A percentile compares a stretch with the other conserved stretches of the same genome.
These are phyloP conservation scores for Labeo calbasu DNA, from an alignment of 2,797 vertebrate species.

Conservation along the genomic window DNA sequence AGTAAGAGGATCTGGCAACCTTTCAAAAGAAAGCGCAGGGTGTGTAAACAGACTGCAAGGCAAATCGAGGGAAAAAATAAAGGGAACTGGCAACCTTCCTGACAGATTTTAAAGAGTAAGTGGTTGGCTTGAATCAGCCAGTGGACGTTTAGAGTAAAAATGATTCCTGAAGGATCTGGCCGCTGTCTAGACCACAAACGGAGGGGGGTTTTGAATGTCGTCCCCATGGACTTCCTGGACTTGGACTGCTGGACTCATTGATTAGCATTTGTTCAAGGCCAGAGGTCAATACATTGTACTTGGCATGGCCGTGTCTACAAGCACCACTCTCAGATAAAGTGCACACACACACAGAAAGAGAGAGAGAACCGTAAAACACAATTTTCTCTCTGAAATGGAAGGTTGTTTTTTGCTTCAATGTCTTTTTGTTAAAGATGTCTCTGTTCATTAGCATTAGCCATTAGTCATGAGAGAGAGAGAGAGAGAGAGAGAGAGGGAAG, in stretches of 20 bases:
- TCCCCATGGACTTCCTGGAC: constrained; percentile 42
- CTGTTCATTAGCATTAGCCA: constrained; percentile 58
- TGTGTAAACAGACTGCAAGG: constrained; percentile 26
- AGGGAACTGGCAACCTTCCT: constrained; percentile 26
- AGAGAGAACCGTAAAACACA: constrained; percentile 16
- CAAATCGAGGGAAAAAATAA: not conserved
- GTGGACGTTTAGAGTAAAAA: constrained; percentile 8
- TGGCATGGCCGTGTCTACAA: constrained; percentile 10
- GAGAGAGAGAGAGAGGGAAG: constrained; percentile 11
- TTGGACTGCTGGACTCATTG: constrained; percentile 40
- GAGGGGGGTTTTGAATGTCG: constrained; percentile 6
- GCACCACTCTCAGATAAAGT: constrained; percentile 18
- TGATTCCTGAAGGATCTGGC: constrained; percentile 5
- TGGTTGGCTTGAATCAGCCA: constrained; percentile 1
- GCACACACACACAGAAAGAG: not conserved
- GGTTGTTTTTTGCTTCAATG: constrained; percentile 51
- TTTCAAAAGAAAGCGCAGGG: constrained; percentile 29
- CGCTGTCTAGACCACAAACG: constrained; percentile 35
- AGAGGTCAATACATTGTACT: constrained; percentile 40
- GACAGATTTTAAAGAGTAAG: constrained; percentile 10
- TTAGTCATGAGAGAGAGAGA: constrained; percentile 50
- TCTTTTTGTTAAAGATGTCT: constrained; percentile 58
- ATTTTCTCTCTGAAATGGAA: constrained; percentile 36
- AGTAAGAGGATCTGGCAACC: constrained; percentile 51
- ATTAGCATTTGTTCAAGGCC: constrained; percentile 47